A percentile compares a stretch with the other conserved stretches of the same genome.
These are phyloP conservation scores for Pycnomerus fuliginosus DNA, from an alignment of 2,888 invertebrate species.

Conservation along the genomic window DNA sequence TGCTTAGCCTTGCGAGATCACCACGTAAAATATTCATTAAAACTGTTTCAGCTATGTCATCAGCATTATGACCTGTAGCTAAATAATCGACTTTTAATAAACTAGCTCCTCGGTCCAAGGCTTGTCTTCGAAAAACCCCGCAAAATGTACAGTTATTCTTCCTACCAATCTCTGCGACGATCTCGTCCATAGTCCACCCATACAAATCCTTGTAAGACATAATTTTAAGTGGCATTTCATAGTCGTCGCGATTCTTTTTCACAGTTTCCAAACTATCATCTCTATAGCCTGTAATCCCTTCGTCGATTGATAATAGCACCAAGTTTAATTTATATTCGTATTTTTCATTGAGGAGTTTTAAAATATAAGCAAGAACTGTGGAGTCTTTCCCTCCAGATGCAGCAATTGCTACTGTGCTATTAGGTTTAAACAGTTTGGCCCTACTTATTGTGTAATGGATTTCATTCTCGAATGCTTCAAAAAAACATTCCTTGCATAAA, in stretches of 20 bases:
- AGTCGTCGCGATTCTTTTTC: slow-evolving; percentile 90
- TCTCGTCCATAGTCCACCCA: slow-evolving; percentile 99
- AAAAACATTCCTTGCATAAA: slow-evolving; percentile 94
- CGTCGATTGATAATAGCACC: slow-evolving; percentile 93
- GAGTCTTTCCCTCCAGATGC: slow-evolving; percentile 97
- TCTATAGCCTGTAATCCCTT: slow-evolving; percentile 94
- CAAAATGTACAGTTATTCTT: slow-evolving; percentile 98
- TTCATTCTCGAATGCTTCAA: slow-evolving; percentile 90
- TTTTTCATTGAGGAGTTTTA: slow-evolving; percentile 87
- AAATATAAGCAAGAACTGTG: slow-evolving; percentile 91
- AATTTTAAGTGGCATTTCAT: slow-evolving; percentile 90
- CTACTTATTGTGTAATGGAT: slow-evolving; percentile 87
- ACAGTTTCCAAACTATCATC: slow-evolving; percentile 98
- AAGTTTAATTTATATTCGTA: slow-evolving; percentile 89
- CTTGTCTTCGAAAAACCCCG: slow-evolving; percentile 94
- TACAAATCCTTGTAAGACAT: slow-evolving; percentile 96
- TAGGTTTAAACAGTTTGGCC: slow-evolving; percentile 77
- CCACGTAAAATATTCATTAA: slow-evolving; percentile 97
- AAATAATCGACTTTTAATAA: slow-evolving; percentile 87
- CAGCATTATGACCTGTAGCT: slow-evolving; percentile 95
- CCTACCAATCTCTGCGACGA: slow-evolving; percentile 81
- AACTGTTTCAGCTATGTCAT: slow-evolving; percentile 98
- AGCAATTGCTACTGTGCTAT: slow-evolving; percentile 87
- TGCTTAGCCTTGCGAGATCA: slow-evolving; percentile 87
- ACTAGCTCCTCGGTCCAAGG: slow-evolving; percentile 91